Conservation (phyloP, 1,140 invertebrate genomes). For the Cataglyphis hispanica region DNA sequence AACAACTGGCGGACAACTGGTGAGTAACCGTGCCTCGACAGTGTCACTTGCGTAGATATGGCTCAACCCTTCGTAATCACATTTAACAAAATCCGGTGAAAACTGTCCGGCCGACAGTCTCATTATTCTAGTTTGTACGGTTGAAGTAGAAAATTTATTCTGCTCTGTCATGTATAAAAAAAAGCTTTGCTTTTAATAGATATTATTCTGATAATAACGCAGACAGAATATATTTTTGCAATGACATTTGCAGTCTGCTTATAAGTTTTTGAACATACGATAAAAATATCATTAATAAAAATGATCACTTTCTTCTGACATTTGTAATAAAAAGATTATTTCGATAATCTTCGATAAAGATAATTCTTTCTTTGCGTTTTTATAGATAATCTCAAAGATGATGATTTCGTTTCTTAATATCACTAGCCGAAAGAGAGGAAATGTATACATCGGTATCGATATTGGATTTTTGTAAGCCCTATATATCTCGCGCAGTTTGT, state of each 20-base stretch:
- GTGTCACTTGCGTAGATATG: conserved; percentile 37
- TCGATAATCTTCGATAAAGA: too few species aligned
- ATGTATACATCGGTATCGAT: conserved; percentile 39
- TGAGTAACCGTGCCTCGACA: conserved; percentile 50
- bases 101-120: neutral
- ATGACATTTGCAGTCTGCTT: neutral
- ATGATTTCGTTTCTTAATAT: conserved; percentile 7
- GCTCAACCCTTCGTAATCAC: conserved; percentile 51
- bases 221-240: neutral
- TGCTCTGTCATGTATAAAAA: neutral
- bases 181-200: neutral
- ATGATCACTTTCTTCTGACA: neutral
- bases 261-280: neutral
- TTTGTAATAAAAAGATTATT: neutral
- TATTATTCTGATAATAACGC: neutral
- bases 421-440: neutral
- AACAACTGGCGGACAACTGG: conserved; percentile 61
- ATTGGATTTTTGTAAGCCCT: conserved; percentile 55
- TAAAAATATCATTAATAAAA: neutral
- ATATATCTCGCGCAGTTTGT: conserved; percentile 67
- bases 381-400: neutral
- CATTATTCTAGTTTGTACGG: neutral
- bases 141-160: neutral
- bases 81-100: conserved; percentile 32
- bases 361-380: neutral